phyloP scores from a whole-genome alignment of 2,113 vertebrate species.

The Lates calcarifer region DNA sequence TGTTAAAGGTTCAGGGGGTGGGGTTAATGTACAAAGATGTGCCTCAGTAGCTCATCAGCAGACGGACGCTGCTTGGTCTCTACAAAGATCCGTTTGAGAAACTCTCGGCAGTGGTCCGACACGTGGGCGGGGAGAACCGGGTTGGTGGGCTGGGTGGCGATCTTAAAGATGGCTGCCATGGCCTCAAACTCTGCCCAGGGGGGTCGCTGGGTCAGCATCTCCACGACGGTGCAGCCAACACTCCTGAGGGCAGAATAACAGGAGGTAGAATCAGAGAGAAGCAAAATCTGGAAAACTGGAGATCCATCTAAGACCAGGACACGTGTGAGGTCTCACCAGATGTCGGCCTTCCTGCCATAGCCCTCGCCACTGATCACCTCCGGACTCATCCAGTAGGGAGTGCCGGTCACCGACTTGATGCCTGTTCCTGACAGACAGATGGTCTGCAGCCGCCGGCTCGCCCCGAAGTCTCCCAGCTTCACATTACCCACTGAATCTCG shows the following conservation, averaged over 20 bases:
- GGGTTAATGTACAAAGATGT: slow-evolving; percentile 97
- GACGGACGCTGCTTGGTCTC: slow-evolving; percentile 95
- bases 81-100: slow-evolving; percentile 96
- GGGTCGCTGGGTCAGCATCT: slow-evolving; percentile 98
- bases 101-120: slow-evolving; percentile 96
- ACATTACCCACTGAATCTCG: slow-evolving; percentile 97
- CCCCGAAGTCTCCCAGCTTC: slow-evolving; percentile 98
- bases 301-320: not conserved
- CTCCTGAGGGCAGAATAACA: slow-evolving; percentile 85
- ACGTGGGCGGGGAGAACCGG: slow-evolving; percentile 94
- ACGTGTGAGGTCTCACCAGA: slow-evolving; percentile 88
- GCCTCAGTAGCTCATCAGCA: slow-evolving; percentile 95
- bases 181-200: slow-evolving; percentile 99
- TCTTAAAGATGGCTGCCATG: slow-evolving; percentile 99
- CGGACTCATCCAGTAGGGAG: slow-evolving; percentile 99
- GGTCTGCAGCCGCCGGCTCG: slow-evolving; percentile 96
- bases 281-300: not conserved
- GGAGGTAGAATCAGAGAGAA: not conserved
- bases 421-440: slow-evolving; percentile 98
- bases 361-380: slow-evolving; percentile 99
- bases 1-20: slow-evolving; percentile 22
- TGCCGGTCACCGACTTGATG: slow-evolving; percentile 98
- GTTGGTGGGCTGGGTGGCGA: slow-evolving; percentile 98
- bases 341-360: slow-evolving; percentile 97
- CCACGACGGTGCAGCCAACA: slow-evolving; percentile 97